phyloP scores from a whole-genome alignment of 2,113 vertebrate species.

The Rattus rattus region DNA sequence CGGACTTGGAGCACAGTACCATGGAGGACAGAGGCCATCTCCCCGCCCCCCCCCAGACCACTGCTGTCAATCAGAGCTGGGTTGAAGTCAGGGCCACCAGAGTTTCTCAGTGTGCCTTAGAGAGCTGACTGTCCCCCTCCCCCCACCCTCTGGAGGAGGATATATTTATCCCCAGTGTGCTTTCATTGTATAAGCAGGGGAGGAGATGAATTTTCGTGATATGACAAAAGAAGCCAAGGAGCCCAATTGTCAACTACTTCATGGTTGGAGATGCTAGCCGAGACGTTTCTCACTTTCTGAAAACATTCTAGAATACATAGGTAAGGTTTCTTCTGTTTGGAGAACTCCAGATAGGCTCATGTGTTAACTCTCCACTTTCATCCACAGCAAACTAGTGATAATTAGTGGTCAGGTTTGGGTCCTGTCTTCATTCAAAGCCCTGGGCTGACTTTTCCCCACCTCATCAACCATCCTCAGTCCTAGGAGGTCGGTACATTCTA shows the following conservation, averaged over 20 bases:
- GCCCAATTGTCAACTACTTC: neutral
- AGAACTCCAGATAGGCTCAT: neutral
- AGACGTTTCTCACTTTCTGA: neutral
- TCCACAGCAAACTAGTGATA: neutral
- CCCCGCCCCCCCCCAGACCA: accelerated
- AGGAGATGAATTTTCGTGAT: no score
- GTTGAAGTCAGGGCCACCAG: neutral
- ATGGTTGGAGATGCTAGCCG: neutral
- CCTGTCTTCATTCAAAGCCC: neutral
- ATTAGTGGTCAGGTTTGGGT: neutral
- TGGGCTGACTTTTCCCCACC: neutral
- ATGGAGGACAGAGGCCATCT: neutral
- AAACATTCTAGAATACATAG: neutral
- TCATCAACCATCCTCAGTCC: neutral
- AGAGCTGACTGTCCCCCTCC: neutral
- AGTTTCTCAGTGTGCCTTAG: neutral
- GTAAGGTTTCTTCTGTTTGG: neutral
- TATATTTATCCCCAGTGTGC: neutral
- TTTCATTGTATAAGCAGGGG: accelerated
- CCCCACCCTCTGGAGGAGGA: neutral
- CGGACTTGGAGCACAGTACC: neutral
- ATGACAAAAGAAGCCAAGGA: neutral
- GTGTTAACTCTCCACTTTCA: neutral
- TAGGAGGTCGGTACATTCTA: neutral
- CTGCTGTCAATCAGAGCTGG: neutral